These are phyloP conservation scores for Xylocampa areola DNA, from an alignment of 2,888 invertebrate species.

Conservation along the genomic window DNA sequence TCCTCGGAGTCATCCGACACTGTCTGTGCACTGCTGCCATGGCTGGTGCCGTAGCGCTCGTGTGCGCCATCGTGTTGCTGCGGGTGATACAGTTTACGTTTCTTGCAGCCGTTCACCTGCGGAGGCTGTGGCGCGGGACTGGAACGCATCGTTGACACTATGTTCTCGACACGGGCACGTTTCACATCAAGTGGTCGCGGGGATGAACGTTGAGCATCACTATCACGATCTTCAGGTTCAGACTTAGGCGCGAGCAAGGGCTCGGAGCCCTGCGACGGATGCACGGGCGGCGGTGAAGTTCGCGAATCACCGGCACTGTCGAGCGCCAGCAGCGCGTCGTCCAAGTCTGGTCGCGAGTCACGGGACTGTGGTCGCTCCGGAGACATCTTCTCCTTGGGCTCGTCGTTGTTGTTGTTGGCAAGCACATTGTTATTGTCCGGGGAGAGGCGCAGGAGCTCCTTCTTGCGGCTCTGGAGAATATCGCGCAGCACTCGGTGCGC, in stretches of 20 bases:
- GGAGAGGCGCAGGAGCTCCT: conserved; percentile 92
- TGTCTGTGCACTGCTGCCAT: conserved; percentile 84
- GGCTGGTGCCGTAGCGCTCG: conserved; percentile 89
- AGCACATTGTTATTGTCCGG: conserved; percentile 90
- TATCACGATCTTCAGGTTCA: conserved; percentile 91
- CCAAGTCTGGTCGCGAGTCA: conserved; percentile 91
- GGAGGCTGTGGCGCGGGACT: conserved; percentile 94
- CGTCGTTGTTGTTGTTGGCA: conserved; percentile 89
- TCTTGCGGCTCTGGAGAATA: conserved; percentile 96
- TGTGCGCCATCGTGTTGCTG: conserved; percentile 96
- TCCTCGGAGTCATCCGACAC: conserved; percentile 93
- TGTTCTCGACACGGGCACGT: conserved; percentile 98
- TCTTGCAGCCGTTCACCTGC: conserved; percentile 97
- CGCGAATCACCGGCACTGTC: conserved; percentile 88
- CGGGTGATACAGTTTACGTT: conserved; percentile 98
- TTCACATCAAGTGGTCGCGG: conserved; percentile 94
- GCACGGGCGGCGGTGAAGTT: conserved; percentile 88
- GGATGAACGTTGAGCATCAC: conserved; percentile 89
- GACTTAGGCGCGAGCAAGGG: conserved; percentile 91
- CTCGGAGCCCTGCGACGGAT: conserved; percentile 84
- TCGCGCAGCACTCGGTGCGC: conserved; percentile 97
- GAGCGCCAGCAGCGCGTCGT: conserved; percentile 90
- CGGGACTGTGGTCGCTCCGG: conserved; percentile 91
- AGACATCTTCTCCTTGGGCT: conserved; percentile 88
- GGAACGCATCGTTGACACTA: conserved; percentile 97